Evolutionary conservation across 2,113 vertebrate genomes (phyloP).

Genomic region (Maylandia zebra): DNA sequence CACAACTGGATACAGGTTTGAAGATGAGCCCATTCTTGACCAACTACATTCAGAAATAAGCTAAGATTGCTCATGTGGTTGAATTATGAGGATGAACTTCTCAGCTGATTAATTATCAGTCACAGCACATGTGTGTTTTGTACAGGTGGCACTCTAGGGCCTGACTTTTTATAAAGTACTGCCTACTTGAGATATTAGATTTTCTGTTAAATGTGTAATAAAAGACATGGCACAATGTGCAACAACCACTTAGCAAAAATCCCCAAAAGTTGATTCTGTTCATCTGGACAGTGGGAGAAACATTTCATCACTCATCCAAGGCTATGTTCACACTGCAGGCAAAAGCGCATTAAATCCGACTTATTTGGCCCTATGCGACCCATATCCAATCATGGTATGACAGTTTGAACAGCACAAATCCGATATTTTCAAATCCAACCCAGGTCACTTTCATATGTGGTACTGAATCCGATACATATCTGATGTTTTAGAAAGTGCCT

Average conservation of each 20-base stretch:
- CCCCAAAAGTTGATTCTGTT: neutral
- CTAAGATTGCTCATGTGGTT: neutral
- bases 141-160: neutral
- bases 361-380: neutral
- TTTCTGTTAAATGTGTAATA: neutral
- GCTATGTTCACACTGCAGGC: neutral
- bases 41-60: neutral
- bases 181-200: neutral
- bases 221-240: neutral
- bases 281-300: neutral
- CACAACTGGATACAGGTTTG: neutral
- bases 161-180: fast-evolving
- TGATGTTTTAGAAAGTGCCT: neutral
- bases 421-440: neutral
- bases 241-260: neutral
- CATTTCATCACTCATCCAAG: neutral
- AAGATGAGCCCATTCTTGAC: neutral
- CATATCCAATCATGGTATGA: neutral
- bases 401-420: neutral
- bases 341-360: neutral
- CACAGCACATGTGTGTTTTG: neutral
- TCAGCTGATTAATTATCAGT: neutral
- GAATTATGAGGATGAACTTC: neutral
- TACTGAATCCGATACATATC: neutral
- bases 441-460: neutral